A percentile compares a stretch with the other conserved stretches of the same genome.
Evolutionary conservation across 2,888 invertebrate genomes (phyloP).

Genomic region (Lasioglossum pauxillum): DNA sequence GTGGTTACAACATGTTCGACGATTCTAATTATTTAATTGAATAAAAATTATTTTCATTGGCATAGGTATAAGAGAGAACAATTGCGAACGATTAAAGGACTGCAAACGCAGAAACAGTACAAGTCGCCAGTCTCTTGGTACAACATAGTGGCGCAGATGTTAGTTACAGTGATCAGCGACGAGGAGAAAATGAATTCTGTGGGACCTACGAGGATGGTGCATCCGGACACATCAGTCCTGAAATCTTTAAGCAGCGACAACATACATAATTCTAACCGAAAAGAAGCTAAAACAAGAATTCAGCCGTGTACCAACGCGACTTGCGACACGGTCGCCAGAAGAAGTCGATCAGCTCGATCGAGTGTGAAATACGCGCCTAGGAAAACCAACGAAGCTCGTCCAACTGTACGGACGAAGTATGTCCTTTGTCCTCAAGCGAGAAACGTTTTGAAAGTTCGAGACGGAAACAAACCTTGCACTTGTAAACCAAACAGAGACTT

Average conservation of each 20-base stretch:
- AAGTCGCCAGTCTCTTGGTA: slow-evolving; percentile 70
- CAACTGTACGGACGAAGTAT: slow-evolving; percentile 15
- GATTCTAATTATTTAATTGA: neutral
- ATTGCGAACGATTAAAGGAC: slow-evolving; percentile 56
- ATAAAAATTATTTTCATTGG: neutral
- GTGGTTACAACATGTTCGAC: neutral
- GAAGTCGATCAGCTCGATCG: slow-evolving; percentile 21
- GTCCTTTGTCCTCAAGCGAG: slow-evolving; percentile 24
- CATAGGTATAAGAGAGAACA: slow-evolving; percentile 71
- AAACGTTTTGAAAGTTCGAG: neutral
- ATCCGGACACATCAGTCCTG: neutral
- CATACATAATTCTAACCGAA: neutral
- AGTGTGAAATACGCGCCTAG: neutral
- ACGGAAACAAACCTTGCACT: neutral
- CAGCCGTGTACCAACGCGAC: neutral
- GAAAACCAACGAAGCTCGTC: neutral
- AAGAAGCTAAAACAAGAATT: neutral
- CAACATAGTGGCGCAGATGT: slow-evolving; percentile 69
- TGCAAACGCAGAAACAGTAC: slow-evolving; percentile 62
- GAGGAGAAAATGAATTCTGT: slow-evolving; percentile 29
- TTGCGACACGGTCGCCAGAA: slow-evolving; percentile 11
- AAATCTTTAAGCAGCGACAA: slow-evolving; percentile 40
- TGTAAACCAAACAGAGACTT: slow-evolving; percentile 29
- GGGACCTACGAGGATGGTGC: neutral
- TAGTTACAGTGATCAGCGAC: slow-evolving; percentile 66